Percentiles rank a stretch among this genome's conserved stretches.
Evolutionary conservation across 2,797 vertebrate genomes (phyloP).

Genomic region (Selene dorsalis): DNA sequence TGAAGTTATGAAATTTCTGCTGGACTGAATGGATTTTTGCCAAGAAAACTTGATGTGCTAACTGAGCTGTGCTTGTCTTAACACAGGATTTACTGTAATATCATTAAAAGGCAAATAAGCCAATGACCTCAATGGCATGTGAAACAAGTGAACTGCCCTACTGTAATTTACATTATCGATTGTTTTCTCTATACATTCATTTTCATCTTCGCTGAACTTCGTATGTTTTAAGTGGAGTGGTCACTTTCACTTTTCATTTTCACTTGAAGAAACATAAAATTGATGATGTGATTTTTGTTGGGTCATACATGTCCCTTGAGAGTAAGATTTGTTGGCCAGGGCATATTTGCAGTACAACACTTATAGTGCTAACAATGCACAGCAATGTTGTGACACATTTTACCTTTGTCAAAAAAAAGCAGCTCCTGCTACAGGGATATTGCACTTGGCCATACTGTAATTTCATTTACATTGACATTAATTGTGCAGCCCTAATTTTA

Average conservation of each 20-base stretch:
- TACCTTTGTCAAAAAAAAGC: no score
- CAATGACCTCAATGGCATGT: slow-evolving; percentile 2
- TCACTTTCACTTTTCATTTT: no score
- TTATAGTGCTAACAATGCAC: not conserved
- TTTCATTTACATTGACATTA: no score
- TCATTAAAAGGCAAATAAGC: slow-evolving; percentile 35
- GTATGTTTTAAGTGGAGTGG: not conserved
- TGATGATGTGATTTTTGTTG: no score
- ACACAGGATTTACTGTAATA: slow-evolving; percentile 15
- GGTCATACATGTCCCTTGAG: no score
- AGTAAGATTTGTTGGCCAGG: no score
- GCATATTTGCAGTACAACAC: not conserved
- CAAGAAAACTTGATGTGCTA: not conserved
- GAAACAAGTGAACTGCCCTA: slow-evolving; percentile 8
- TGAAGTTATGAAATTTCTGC: slow-evolving; percentile 9
- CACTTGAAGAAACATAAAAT: no score
- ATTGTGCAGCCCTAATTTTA: no score
- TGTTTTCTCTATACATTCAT: slow-evolving; percentile 6
- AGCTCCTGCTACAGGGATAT: no score
- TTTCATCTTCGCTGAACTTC: slow-evolving; percentile 2
- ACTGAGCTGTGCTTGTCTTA: slow-evolving; percentile 19
- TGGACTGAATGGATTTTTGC: not conserved
- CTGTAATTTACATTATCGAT: slow-evolving; percentile 20
- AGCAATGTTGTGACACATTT: no score
- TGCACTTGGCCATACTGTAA: no score